Evolutionary conservation across 2,888 invertebrate genomes (phyloP), one percentile per base, ranked within the genome.

Genomic region (Pheosia gnoma): DNA sequence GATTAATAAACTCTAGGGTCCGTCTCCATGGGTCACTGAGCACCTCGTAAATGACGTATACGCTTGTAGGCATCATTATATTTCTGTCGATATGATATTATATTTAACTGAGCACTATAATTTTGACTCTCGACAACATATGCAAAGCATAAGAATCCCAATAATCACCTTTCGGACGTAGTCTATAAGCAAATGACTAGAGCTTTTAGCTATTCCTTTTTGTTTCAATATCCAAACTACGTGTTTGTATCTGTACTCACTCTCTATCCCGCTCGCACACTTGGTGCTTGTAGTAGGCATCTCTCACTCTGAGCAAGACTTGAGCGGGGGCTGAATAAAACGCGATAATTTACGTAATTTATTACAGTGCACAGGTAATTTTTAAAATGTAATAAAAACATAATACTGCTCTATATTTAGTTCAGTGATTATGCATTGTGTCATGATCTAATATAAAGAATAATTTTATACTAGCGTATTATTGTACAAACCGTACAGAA

Each of bases 121-220:
- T 67, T 72, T 68, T 57, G 63, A 63, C 63, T 70, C 63, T 70
- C 68, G 67, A 69, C 56, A 61, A 62, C 61, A 63, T 65, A 72
- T 63, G 73, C 70, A 63, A 79, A 79, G 74, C 79, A 73, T 69
- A 71, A 43, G 57, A 67, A 60, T 66, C 37, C 59, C 45, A 59
- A 70, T 5, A 63, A 55, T 57, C 51, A 57, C 62, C 55, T 25
- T 66, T 69, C 65, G 60, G 58, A 65, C 61, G 60, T 57, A 47
- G 51, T 66, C 65, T 76, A 76, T 65, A 71, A 77, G 78, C 76
- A 70, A 74, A 75, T 77, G 71, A 78, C 78, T 74, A 78, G 74
- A 71, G 58, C 56, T 67, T 67, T 62, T 63, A 60, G 52, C 60
- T 65, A 64, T 68, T 70, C 62, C 60, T 58, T 58, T 65, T 62